A percentile compares a stretch with the other conserved stretches of the same genome.
These are phyloP conservation scores for Ophioninae sp. DNA, from an alignment of 2,888 invertebrate species.

Conservation along the genomic window DNA sequence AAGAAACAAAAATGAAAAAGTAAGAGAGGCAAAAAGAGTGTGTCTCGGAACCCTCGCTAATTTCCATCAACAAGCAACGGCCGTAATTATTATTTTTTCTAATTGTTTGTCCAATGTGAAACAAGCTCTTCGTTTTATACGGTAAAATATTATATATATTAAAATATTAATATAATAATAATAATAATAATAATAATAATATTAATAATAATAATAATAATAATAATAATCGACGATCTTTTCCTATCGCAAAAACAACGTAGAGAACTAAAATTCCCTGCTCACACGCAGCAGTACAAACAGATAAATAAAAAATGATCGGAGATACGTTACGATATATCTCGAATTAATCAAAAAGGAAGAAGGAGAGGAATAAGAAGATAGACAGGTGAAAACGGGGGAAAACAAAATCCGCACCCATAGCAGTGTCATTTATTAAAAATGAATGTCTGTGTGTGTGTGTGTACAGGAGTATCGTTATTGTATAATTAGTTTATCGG, in stretches of 20 bases:
- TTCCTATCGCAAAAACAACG: slow-evolving; percentile 34
- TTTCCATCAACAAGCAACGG: slow-evolving; percentile 33
- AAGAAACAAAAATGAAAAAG: not conserved
- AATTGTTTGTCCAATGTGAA: slow-evolving; percentile 27
- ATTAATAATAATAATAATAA: not conserved
- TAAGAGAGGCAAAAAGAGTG: not conserved
- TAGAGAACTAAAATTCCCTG: slow-evolving; percentile 37
- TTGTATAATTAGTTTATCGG: slow-evolving; percentile 44
- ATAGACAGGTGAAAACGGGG: not conserved
- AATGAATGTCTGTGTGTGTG: slow-evolving; percentile 49
- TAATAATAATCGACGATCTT: slow-evolving; percentile 39
- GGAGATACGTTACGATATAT: slow-evolving; percentile 27
- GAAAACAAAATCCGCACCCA: slow-evolving; percentile 29
- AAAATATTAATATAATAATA: not conserved
- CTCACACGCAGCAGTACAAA: slow-evolving; percentile 53
- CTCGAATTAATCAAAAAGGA: slow-evolving; percentile 54
- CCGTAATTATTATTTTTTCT: slow-evolving; percentile 43
- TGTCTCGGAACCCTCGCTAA: slow-evolving; percentile 13
- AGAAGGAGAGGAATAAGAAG: not conserved
- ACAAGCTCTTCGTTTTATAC: slow-evolving; percentile 52
- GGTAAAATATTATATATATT: slow-evolving; percentile 12
- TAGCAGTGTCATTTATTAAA: slow-evolving; percentile 49
- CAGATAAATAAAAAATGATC: slow-evolving; percentile 3
- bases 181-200: too few relatives aligned
- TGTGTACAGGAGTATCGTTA: slow-evolving; percentile 56